These are phyloP conservation scores for Drosophila biarmipes DNA, from an alignment of 1,140 invertebrate species.

Conservation along the genomic window DNA sequence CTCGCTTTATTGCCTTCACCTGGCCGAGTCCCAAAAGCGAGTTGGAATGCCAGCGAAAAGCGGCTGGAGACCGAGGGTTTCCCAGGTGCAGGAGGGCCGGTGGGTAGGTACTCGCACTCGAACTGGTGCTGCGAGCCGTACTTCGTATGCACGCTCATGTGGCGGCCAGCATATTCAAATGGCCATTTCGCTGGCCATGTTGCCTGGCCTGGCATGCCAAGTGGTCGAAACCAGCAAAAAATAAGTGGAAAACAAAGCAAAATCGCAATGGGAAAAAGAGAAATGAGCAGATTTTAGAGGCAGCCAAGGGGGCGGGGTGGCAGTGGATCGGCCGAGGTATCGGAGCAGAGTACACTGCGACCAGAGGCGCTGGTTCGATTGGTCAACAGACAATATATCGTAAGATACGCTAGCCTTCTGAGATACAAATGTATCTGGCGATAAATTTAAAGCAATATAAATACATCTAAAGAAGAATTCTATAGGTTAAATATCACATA, in stretches of 20 bases:
- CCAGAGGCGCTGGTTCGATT: neutral
- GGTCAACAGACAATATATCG: neutral
- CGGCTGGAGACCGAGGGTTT: constrained; percentile 14
- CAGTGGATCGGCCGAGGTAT: constrained; percentile 19
- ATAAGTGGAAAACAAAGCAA: constrained; percentile 46
- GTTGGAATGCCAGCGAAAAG: constrained; percentile 12
- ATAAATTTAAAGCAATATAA: too few relatives aligned
- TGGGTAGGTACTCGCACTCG: constrained; percentile 9
- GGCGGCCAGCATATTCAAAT: constrained; percentile 64
- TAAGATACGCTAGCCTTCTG: neutral
- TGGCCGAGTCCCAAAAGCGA: constrained; percentile 27
- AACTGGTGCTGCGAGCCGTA: constrained; percentile 15
- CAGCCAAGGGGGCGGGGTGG: constrained; percentile 23
- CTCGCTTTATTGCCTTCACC: constrained; percentile 44
- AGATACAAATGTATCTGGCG: too few relatives aligned
- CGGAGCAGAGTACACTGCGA: constrained; percentile 7
- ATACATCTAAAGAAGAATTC: too few relatives aligned
- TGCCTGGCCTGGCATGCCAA: constrained; percentile 63
- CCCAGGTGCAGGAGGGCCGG: constrained; percentile 18
- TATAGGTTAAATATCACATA: too few relatives aligned
- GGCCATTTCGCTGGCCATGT: constrained; percentile 46
- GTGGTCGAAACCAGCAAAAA: constrained; percentile 52
- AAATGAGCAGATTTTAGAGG: constrained; percentile 62
- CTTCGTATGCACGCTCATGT: constrained; percentile 17
- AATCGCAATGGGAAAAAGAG: constrained; percentile 67